These are phyloP conservation scores for Aphidius gifuensis DNA, from an alignment of 1,140 invertebrate genomes.

Conservation along the genomic window DNA sequence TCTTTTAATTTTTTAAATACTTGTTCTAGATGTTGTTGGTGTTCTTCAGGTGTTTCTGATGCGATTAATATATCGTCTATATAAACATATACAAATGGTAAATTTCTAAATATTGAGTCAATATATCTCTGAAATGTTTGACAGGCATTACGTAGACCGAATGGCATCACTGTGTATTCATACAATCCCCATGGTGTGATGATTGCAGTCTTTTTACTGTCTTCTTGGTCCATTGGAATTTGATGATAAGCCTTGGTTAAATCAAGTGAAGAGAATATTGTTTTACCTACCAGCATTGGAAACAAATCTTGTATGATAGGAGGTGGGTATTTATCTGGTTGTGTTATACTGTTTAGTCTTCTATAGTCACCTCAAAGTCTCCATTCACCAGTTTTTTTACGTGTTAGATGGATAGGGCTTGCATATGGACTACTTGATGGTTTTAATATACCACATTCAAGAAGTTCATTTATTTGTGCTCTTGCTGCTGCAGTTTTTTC, in stretches of 20 bases:
- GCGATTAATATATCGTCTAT: conserved; percentile 16
- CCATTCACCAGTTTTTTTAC: conserved; percentile 34
- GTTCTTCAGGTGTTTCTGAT: conserved; percentile 4
- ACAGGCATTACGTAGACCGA: not conserved
- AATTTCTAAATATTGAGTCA: not conserved
- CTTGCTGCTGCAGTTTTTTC: conserved; percentile 14
- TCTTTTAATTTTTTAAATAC: conserved; percentile 9
- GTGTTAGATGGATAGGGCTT: conserved; percentile 35
- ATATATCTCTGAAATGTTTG: conserved; percentile 3
- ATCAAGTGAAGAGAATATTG: conserved; percentile 48
- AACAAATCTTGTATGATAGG: conserved; percentile 34
- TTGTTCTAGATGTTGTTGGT: not conserved
- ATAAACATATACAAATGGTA: not conserved
- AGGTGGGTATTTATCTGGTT: conserved; percentile 39
- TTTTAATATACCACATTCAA: not conserved
- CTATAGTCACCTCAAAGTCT: conserved; percentile 6
- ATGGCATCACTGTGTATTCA: conserved; percentile 22
- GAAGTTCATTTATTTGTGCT: conserved; percentile 4
- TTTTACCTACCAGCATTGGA: conserved; percentile 32
- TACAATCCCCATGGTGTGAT: conserved; percentile 35
- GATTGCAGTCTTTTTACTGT: conserved; percentile 28
- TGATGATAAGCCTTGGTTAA: conserved; percentile 24
- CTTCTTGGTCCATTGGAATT: conserved; percentile 26
- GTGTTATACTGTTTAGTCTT: conserved; percentile 39
- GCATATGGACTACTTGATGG: conserved; percentile 37